Evolutionary conservation across 1,140 invertebrate species (phyloP).

Genomic region (Cotesia chilonis): DNA sequence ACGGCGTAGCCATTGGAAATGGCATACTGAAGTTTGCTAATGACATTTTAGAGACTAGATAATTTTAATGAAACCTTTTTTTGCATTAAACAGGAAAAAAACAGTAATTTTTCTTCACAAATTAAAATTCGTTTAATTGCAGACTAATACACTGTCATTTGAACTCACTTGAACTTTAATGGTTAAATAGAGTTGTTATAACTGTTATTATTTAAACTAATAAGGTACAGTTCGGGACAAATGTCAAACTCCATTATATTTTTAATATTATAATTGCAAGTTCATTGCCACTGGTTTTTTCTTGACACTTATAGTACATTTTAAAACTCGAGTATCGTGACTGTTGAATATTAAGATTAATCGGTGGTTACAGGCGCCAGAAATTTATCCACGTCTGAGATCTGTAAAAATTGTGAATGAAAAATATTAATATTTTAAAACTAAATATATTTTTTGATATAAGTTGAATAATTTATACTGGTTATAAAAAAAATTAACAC

Average conservation of each 20-base stretch:
- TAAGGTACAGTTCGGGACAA: not conserved
- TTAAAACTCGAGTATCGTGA: not conserved
- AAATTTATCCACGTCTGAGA: conserved; percentile 22
- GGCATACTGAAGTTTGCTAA: conserved; percentile 58
- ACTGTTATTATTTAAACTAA: not conserved
- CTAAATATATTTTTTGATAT: conserved; percentile 14
- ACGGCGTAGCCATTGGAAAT: conserved; percentile 54
- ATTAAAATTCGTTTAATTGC: too few species aligned
- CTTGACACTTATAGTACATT: not conserved
- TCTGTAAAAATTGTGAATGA: conserved; percentile 22
- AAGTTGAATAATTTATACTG: not conserved
- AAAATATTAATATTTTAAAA: not conserved
- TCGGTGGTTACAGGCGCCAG: conserved; percentile 16
- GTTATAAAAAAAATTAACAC: not conserved
- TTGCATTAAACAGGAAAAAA: too few species aligned
- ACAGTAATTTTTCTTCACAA: too few species aligned
- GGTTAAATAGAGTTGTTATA: not conserved
- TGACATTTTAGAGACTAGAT: conserved; percentile 49
- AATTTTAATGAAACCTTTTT: conserved; percentile 33
- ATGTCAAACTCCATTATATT: conserved; percentile 29
- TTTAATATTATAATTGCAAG: conserved; percentile 1
- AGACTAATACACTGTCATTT: not conserved
- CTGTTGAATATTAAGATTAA: conserved; percentile 16
- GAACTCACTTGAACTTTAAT: not conserved
- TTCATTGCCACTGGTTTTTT: conserved; percentile 21